Evolutionary conservation across 2,797 vertebrate species (phyloP), one percentile per base, ranked within the genome.

Genomic region (Eulemur mongoz): DNA sequence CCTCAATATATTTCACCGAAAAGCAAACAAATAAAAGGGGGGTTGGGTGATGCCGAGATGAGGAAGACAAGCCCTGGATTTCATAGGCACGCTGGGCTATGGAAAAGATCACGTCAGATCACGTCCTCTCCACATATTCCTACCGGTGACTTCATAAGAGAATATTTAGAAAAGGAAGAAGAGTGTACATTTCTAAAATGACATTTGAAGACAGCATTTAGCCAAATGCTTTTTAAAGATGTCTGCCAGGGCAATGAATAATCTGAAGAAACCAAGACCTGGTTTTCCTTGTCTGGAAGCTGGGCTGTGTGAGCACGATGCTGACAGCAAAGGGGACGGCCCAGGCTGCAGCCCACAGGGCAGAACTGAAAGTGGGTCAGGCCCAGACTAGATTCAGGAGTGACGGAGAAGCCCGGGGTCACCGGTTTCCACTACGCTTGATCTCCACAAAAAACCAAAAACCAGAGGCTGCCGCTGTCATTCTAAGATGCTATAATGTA

Each of bases 401-500:
- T 18, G 15, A 10, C 11, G 70, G 73, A 27, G 11, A 75, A 70
- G 50, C 12, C 35, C 4, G 0, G 10, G 69, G n/a, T 38, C 35
- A 20, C 40, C 1, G 35, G 50, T 4, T 48, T 40, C 73, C 67
- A 22, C 2, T 2, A 1, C 0, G 7, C 35, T 12, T 15, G 6
- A 17, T 20, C 80, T 43, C 63, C 35, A 45, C 1, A 27, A 25
- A 30, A 13, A 30, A 17, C 13, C 27, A 18, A 32, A 25, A 15
- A 7, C 0, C 30, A n/a, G 32, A 61, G 32, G 83, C 4, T 7
- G 40, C 54, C 38, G 20, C 59, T 14, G 0, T 14, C 4, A 11
- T 7, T 1, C 9, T 7, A 2, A 45, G 75, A 25, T 8, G 23
- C 2, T 2, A 2, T 7, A 0, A 48, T 0, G 40, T 1, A 7